Evolutionary conservation across 2,113 vertebrate genomes (phyloP), one percentile per base, ranked within the genome.

Genomic region (Thermophis baileyi): DNA sequence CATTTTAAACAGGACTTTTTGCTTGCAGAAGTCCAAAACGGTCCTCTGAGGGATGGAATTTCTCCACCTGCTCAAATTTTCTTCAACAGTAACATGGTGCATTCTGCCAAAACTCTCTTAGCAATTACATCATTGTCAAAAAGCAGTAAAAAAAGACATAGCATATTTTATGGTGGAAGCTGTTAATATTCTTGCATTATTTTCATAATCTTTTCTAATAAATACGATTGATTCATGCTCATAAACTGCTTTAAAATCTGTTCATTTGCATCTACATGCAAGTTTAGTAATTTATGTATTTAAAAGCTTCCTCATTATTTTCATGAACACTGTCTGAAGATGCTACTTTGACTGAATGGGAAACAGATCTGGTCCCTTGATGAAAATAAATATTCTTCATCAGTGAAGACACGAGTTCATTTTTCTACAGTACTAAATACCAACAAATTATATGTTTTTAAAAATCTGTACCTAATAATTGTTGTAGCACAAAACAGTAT

Each of bases 331-430:
- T 49, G 51, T 46, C 51, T 85, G 44, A 92, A 89, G 88, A 89
- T 89, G 69, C 20, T 53, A 85, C 16, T 24, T 89, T 89, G 85
- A 20, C 60, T 74, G 57, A 81, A 89, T 44, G 54, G 40, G 87
- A 89, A 92, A 89, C 35, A 89, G 50, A 85, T 85, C 25, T 47
- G 53, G 87, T 44, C 20, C 63, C 40, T 63, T 89, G 35, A 12
- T 92, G 87, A 89, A 89, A 89, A 92, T 30, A 85, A 92, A 89
- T 85, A 44, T 18, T 85, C 50, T 92, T 92, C 20, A 89, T 92
- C 50, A 49, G 51, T 85, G 54, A 89, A 55, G 63, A 85, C 18
- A 57, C 6, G 27, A 89, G 22, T 89, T 85, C n/a, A 89, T 57
- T 46, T 89, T 85, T 47, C 51, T 47, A 30, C 25, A 60, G 57